A percentile compares a stretch with the other conserved stretches of the same genome.
Evolutionary conservation across 2,113 vertebrate species (phyloP).

Genomic region (Callithrix jacchus): DNA sequence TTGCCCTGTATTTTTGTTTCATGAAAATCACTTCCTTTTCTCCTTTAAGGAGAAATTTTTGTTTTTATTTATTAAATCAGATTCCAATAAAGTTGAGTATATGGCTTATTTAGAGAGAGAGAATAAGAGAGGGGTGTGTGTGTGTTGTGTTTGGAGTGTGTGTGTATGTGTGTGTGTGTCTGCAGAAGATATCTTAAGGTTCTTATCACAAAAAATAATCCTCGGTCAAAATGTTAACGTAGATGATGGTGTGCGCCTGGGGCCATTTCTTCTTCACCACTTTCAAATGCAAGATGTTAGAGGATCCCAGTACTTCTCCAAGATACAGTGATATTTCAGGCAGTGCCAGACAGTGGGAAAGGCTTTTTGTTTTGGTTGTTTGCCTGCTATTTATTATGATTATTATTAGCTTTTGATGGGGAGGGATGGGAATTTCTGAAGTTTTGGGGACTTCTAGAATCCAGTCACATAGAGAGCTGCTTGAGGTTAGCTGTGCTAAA

Average conservation of each 20-base stretch:
- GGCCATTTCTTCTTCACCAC: not conserved
- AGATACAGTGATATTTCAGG: not conserved
- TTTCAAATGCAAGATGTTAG: not conserved
- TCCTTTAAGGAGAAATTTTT: not conserved
- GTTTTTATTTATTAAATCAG: not conserved
- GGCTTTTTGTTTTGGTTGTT: not conserved
- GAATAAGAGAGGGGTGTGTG: not conserved
- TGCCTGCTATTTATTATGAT: not conserved
- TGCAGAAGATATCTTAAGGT: not conserved
- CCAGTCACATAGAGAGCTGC: not conserved
- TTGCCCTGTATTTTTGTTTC: constrained; percentile 46
- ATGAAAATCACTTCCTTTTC: not conserved
- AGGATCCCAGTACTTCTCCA: not conserved
- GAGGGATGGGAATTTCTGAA: not conserved
- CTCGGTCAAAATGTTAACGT: not conserved
- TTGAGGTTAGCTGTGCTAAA: not conserved
- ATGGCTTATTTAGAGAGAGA: not conserved
- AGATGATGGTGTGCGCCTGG: not conserved
- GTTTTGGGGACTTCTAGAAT: not conserved
- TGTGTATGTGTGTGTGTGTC: fast-evolving
- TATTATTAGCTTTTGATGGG: not conserved
- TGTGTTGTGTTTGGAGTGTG: too few species aligned
- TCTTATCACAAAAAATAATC: not conserved
- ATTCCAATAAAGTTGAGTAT: not conserved
- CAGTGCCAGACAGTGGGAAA: not conserved